Evolutionary conservation across 2,888 invertebrate genomes (phyloP), one percentile per base, ranked within the genome.

Genomic region (Cancer borealis): DNA sequence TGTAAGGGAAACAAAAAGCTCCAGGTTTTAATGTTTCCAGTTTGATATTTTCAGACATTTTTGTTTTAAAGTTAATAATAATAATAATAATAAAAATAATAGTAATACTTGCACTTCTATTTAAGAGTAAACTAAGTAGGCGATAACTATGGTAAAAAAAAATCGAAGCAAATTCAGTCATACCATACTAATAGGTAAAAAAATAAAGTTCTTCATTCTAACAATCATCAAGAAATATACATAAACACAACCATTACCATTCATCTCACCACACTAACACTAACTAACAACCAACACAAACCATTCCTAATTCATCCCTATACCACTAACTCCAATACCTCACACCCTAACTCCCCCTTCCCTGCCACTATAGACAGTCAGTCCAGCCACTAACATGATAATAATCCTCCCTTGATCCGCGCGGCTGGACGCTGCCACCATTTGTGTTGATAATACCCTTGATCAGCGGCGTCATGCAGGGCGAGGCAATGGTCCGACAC

Each of bases 331-430:
- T 26, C 26, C n/a, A 0, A 26, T 21, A 54, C 60, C 60, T n/a
- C 26, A 73, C 26, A 73, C 73, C 21, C 26, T 26, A 73, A 5
- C 8, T 10, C 73, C 2, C n/a, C 73, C 26, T n/a, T 73, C 26
- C 73, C 73, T 4, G 3, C 0, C 26, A 26, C 73, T 73, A 10
- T 26, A 73, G 73, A 73, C 26, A 8, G n/a, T 73, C 73, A 73
- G 73, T 73, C n/a, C 26, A 26, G 73, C 73, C 73, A n/a, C 73
- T 26, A 73, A 73, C 73, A 73, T 73, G 73, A 73, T 73, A 73
- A 60, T 60, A 60, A 60, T 73, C 73, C n/a, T n/a, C n/a, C n/a
- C 8, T n/a, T 73, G 73, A 73, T 73, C 26, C 73, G 73, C 73
- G 26, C 73, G 73, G 21, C 26, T 26, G 26, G 26, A n/a, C 73